phyloP scores from a whole-genome alignment of 2,113 vertebrate species.

The Trogon surrucura region DNA sequence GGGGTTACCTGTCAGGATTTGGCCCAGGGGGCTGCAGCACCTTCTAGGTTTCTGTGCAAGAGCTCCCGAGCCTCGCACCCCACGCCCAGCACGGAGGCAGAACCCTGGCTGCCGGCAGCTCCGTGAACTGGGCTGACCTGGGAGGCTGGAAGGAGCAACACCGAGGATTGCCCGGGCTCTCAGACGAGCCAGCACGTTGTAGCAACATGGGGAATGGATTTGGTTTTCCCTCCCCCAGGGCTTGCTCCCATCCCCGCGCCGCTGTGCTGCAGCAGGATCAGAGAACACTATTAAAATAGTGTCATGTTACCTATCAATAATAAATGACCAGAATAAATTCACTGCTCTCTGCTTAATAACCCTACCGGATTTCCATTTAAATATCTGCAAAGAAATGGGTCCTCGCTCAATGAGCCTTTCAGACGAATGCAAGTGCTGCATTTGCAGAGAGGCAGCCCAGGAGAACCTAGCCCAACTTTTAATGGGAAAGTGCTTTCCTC shows the following conservation, averaged over 20 bases:
- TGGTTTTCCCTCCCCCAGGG: neutral
- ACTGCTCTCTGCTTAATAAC: constrained; percentile 34
- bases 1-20: neutral
- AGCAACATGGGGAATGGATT: neutral
- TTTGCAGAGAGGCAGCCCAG: neutral
- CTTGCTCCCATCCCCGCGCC: neutral
- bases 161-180: accelerated
- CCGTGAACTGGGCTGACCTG: accelerated
- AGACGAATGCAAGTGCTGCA: neutral
- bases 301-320: constrained; percentile 46
- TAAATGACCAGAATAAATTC: constrained; percentile 51
- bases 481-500: neutral
- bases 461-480: neutral
- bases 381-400: neutral
- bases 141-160: neutral
- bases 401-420: neutral
- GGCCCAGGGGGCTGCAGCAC: neutral
- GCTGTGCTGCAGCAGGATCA: neutral
- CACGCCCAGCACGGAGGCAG: accelerated
- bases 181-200: accelerated
- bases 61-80: neutral
- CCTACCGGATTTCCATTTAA: neutral
- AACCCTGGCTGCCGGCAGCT: neutral
- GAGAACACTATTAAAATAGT: constrained; percentile 28
- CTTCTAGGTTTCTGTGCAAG: neutral